Conservation (phyloP, 2,797 vertebrate species). For the Rhodeus uyekii region DNA sequence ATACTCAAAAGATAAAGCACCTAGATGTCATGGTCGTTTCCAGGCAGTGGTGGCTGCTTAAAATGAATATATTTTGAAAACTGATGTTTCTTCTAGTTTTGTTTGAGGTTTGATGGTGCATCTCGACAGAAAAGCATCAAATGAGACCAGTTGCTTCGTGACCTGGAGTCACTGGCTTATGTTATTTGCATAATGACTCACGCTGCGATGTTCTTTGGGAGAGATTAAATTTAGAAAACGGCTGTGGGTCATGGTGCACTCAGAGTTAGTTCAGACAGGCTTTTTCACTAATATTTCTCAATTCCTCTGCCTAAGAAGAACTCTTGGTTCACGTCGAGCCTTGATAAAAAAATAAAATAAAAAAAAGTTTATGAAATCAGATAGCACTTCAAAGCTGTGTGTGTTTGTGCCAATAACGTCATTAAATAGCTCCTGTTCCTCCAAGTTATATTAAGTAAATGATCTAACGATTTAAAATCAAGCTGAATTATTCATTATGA, state of each 20-base stretch:
- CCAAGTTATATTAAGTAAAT: not conserved
- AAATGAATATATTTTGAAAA: conserved; percentile 12
- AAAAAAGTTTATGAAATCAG: conserved; percentile 38
- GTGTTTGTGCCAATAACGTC: conserved; percentile 31
- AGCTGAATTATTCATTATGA: not conserved
- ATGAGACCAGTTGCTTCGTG: conserved; percentile 39
- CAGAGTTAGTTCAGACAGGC: conserved; percentile 15
- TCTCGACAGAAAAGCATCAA: conserved; percentile 20
- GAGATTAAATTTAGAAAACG: conserved; percentile 72
- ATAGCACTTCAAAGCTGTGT: conserved; percentile 4
- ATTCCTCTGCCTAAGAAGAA: conserved; percentile 29
- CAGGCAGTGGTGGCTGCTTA: not conserved
- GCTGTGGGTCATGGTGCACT: conserved; percentile 58
- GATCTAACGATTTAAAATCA: not conserved
- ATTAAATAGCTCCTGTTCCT: not conserved
- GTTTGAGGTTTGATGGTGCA: not conserved
- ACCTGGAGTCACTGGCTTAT: conserved; percentile 30
- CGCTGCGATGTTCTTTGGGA: conserved; percentile 49
- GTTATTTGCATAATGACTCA: conserved; percentile 67
- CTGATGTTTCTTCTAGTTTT: conserved; percentile 1
- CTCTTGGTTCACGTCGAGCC: conserved; percentile 37
- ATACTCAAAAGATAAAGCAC: not conserved
- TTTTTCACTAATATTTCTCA: conserved; percentile 39
- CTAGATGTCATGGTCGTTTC: not conserved
- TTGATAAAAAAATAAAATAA: conserved; percentile 1